Conservation (phyloP, 2,113 vertebrate species). For the Tretioscincus oriximinensis region DNA sequence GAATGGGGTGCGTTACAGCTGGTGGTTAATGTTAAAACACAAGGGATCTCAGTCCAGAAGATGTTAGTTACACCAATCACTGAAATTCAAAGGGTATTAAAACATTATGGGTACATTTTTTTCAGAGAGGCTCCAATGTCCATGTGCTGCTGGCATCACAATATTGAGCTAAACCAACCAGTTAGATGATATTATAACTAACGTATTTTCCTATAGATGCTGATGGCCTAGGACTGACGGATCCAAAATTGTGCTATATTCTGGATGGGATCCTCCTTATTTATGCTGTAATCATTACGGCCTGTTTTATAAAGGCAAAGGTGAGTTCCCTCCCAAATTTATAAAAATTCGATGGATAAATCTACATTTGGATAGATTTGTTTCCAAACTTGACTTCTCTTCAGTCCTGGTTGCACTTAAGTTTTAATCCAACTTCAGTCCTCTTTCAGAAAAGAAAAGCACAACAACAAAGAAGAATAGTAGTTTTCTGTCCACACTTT, state of each 20-base stretch:
- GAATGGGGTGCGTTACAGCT: background rate
- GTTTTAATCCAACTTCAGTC: too few relatives aligned
- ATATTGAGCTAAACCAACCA: background rate
- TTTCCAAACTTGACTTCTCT: too few relatives aligned
- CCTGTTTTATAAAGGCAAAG: slow-evolving; percentile 83
- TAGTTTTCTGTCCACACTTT: background rate
- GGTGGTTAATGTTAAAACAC: too few relatives aligned
- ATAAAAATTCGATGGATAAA: background rate
- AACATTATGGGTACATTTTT: background rate
- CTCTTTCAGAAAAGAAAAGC: too few relatives aligned
- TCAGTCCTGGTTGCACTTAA: too few relatives aligned
- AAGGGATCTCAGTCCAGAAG: background rate
- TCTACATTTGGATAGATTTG: too few relatives aligned
- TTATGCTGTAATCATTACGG: slow-evolving; percentile 84
- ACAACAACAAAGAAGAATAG: too few relatives aligned
- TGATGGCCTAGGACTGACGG: slow-evolving; percentile 68
- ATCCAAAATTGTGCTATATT: slow-evolving; percentile 84
- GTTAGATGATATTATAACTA: background rate
- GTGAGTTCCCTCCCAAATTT: slow-evolving; percentile 65
- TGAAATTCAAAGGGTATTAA: background rate
- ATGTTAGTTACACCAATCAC: too few relatives aligned
- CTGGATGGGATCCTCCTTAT: slow-evolving; percentile 87
- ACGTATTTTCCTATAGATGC: slow-evolving; percentile 49
- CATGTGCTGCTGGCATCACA: background rate
- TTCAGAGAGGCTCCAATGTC: background rate